Conservation (phyloP, 2,797 vertebrate genomes). For the Rhodeus uyekii region DNA sequence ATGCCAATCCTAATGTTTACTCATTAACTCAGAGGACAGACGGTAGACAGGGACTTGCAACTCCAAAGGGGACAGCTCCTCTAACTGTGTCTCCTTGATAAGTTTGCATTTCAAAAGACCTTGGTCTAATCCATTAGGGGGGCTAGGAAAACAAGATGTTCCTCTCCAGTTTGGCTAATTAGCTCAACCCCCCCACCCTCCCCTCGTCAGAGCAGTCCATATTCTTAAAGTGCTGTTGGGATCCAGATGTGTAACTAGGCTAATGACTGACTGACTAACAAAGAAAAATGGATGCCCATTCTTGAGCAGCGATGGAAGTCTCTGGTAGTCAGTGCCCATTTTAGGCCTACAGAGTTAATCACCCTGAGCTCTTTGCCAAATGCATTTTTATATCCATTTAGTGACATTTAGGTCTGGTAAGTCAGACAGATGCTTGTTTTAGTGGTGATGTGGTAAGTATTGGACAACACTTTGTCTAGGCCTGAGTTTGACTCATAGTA, state of each 20-base stretch:
- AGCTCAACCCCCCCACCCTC: conserved; percentile 46
- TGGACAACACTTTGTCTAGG: conserved; percentile 34
- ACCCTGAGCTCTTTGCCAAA: conserved; percentile 47
- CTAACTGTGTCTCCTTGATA: conserved; percentile 70
- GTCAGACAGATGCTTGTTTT: conserved; percentile 52
- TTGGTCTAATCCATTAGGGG: conserved; percentile 77
- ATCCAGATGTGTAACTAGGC: conserved; percentile 82
- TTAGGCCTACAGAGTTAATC: conserved; percentile 48
- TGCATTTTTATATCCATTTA: conserved; percentile 51
- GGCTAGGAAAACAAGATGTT: conserved; percentile 75
- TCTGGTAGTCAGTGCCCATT: conserved; percentile 61
- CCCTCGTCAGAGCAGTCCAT: conserved; percentile 66
- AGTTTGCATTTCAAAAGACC: conserved; percentile 80
- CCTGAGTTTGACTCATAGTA: conserved; percentile 30
- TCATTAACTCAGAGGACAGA: conserved; percentile 51
- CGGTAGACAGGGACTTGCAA: conserved; percentile 50
- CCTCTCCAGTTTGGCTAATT: conserved; percentile 75
- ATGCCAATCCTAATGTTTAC: conserved; percentile 45
- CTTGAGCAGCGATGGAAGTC: conserved; percentile 71
- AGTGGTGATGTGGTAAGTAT: conserved; percentile 42
- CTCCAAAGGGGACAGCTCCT: conserved; percentile 49
- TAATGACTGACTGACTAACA: conserved; percentile 81
- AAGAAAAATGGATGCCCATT: conserved; percentile 76
- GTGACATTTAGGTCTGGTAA: conserved; percentile 50
- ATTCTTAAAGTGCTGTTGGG: conserved; percentile 75